Base-by-base conservation (phyloP, 2,113 vertebrate genomes). In the Toxostoma redivivum region DNA sequence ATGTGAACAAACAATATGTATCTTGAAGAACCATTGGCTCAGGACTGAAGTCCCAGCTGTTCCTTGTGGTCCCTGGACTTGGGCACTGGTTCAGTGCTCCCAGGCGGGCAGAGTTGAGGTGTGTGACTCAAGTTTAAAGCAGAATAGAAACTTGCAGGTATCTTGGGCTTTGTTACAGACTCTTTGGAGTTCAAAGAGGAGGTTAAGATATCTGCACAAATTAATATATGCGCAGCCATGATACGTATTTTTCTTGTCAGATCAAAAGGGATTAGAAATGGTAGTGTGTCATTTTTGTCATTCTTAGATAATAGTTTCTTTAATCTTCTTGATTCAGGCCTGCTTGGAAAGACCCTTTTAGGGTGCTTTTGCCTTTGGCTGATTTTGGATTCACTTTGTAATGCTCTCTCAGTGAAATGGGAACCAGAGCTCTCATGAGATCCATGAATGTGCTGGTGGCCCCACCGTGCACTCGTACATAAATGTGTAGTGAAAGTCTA, bases 371-470 rank as follows among this genome's bases (percentile, higher is more conserved):
- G 40, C 16, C 30, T 90, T 58, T 70, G 16, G 9, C 33, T 89
- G 31, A 14, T 67, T 92, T 94, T 88, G n/a, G 20, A 45, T 93
- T 62, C 27, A 9, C 12, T 60, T 80, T 79, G 22, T n/a, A 72
- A 56, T 64, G 15, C 15, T 48, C 2, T 22, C 11, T 74, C 22
- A 76, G n/a, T 2, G 3, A 50, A 66, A 15, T 33, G 42, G 38
- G 20, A 40, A 48, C 6, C 1, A 2, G 33, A 58, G 15, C 0
- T 0, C 38, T 25, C 3, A 2, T 58, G 31, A 69, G 40, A 62
- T 89, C 50, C 45, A 18, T 11, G 13, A 45, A 47, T 9, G 13
- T 44, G 15, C 28, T 87, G 70, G 22, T 76, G 81, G 37, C 31
- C 27, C 5, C 20, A 16, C n/a, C 47, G 19, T 30, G 31, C n/a